These are phyloP conservation scores for Cromileptes altivelis DNA, from an alignment of 2,113 vertebrate species.

Conservation along the genomic window DNA sequence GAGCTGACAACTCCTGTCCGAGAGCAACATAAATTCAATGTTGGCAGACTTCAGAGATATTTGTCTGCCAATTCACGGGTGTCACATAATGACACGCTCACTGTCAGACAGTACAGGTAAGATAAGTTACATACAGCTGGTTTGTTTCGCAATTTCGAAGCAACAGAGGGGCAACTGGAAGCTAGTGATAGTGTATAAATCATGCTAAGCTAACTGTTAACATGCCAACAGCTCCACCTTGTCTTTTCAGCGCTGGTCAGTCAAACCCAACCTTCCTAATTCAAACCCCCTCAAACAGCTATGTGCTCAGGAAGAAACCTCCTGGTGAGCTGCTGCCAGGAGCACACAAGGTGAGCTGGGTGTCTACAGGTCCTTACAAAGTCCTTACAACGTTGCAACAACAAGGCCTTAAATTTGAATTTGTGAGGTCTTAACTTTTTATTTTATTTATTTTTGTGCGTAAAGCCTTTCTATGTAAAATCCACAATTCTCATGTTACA, in stretches of 20 bases:
- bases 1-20: constrained; percentile 81
- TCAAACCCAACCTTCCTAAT: constrained; percentile 95
- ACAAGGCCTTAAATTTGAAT: too few species aligned
- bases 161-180: not conserved
- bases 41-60: constrained; percentile 83
- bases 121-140: constrained; percentile 1
- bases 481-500: too few species aligned
- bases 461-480: too few species aligned
- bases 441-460: too few species aligned
- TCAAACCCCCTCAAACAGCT: constrained; percentile 84
- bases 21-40: constrained; percentile 85
- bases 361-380: too few species aligned
- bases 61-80: constrained; percentile 79
- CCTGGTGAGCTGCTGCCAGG: constrained; percentile 90
- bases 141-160: not conserved
- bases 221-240: not conserved
- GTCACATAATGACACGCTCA: constrained; percentile 70
- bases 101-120: constrained; percentile 89
- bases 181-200: not conserved
- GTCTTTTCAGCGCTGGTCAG: constrained; percentile 87
- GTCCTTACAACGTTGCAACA: too few species aligned
- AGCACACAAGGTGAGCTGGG: constrained; percentile 88
- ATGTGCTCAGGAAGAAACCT: constrained; percentile 94
- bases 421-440: too few species aligned
- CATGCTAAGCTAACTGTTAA: not conserved